These are phyloP conservation scores for Lepidostoma basale DNA, from an alignment of 1,140 invertebrate species.

Conservation along the genomic window DNA sequence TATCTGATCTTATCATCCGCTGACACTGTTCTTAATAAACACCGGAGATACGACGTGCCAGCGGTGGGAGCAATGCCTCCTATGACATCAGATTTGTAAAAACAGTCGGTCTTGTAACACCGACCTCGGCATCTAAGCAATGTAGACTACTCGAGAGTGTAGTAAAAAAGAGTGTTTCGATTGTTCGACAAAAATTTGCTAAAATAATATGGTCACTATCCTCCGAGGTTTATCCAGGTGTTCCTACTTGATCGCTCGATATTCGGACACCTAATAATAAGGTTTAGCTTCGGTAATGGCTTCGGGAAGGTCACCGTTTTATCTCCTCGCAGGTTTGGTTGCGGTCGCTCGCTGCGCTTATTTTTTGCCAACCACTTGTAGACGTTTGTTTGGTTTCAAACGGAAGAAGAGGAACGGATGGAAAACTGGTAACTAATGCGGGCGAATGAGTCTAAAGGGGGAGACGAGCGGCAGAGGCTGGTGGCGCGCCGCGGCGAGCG, in stretches of 20 bases:
- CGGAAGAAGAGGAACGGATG: neutral
- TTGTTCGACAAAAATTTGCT: constrained; percentile 8
- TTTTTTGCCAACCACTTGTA: constrained; percentile 10
- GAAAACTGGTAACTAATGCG: too few relatives aligned
- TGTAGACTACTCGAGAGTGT: neutral
- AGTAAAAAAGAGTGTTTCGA: neutral
- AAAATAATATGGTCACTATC: constrained; percentile 3
- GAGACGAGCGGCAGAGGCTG: too few relatives aligned
- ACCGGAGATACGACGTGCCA: too few relatives aligned
- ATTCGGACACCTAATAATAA: neutral
- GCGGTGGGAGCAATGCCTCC: too few relatives aligned
- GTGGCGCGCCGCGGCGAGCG: neutral
- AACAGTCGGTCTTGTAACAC: too few relatives aligned
- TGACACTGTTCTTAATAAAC: too few relatives aligned
- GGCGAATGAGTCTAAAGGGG: too few relatives aligned
- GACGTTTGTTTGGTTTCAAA: constrained; percentile 1
- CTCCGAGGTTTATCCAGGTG: neutral
- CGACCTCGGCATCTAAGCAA: neutral
- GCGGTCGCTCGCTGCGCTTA: neutral
- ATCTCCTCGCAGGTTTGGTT: too few relatives aligned
- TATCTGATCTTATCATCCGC: too few relatives aligned
- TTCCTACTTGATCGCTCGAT: neutral
- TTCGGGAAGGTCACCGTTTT: neutral
- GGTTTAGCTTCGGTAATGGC: neutral
- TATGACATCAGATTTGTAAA: too few relatives aligned